Evolutionary conservation across 2,888 invertebrate species (phyloP).

Genomic region (Eumacrocentrus americanus): DNA sequence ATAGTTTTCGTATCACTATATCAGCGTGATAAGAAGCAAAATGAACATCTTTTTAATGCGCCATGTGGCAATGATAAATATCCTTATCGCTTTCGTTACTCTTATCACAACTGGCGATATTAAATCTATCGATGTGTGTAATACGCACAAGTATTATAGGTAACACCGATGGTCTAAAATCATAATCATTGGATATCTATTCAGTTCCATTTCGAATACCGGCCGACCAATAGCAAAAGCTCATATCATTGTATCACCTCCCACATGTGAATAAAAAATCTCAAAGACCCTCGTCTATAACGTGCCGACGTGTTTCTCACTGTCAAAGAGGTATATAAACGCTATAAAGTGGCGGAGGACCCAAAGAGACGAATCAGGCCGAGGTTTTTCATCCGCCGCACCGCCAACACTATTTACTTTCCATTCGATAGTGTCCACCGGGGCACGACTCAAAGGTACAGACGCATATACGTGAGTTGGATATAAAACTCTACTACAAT

Average conservation of each 20-base stretch:
- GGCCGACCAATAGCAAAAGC: neutral
- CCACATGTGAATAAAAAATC: neutral
- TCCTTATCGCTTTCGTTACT: too few relatives aligned
- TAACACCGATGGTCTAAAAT: neutral
- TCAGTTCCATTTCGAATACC: neutral
- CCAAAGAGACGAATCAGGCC: constrained; percentile 42
- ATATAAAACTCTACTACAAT: too few relatives aligned
- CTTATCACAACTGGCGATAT: neutral
- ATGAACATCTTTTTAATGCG: too few relatives aligned
- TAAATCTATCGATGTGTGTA: constrained; percentile 3
- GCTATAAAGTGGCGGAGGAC: constrained; percentile 11
- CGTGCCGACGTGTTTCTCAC: constrained; percentile 16
- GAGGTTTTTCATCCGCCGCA: constrained; percentile 38
- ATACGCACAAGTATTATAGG: too few relatives aligned
- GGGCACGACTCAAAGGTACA: constrained; percentile 2
- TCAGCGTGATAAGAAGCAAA: too few relatives aligned
- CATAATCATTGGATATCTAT: neutral
- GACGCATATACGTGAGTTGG: constrained; percentile 30
- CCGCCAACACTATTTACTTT: constrained; percentile 40
- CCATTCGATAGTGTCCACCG: constrained; percentile 37
- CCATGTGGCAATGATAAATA: neutral
- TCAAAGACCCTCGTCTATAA: neutral
- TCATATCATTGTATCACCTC: neutral
- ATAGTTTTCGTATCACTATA: too few relatives aligned
- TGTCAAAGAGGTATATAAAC: neutral